Evolutionary conservation across 1,140 invertebrate species (phyloP).

Genomic region (Bombus confusus): DNA sequence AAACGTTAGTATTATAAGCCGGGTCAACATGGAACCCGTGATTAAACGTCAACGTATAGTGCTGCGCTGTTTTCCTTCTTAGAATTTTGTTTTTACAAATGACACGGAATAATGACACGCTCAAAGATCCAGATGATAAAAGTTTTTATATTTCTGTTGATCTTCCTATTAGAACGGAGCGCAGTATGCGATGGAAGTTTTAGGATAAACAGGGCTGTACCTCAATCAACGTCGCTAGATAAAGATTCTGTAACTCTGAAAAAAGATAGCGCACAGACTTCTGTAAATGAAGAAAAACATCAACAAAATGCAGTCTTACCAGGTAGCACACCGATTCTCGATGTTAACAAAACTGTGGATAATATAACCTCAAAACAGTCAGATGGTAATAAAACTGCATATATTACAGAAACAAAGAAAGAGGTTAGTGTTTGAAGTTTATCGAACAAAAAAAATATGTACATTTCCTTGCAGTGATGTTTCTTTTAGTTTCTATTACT

Average conservation of each 20-base stretch:
- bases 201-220: slow-evolving; percentile 42
- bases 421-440: slow-evolving; percentile 48
- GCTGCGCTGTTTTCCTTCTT: slow-evolving; percentile 19
- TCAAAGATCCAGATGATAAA: slow-evolving; percentile 72
- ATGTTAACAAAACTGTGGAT: slow-evolving; percentile 32
- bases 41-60: slow-evolving; percentile 37
- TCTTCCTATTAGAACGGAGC: slow-evolving; percentile 67
- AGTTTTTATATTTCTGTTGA: slow-evolving; percentile 70
- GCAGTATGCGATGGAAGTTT: slow-evolving; percentile 61
- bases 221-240: not conserved
- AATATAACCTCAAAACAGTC: slow-evolving; percentile 63
- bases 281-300: not conserved
- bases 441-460: not conserved
- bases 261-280: slow-evolving; percentile 15
- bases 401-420: slow-evolving; percentile 24
- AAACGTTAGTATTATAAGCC: slow-evolving; percentile 31
- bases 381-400: slow-evolving; percentile 45
- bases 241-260: not conserved
- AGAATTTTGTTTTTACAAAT: slow-evolving; percentile 58
- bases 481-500: not conserved
- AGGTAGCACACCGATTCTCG: not conserved
- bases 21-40: slow-evolving; percentile 57
- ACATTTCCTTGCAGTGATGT: not conserved
- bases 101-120: slow-evolving; percentile 69
- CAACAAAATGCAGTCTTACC: slow-evolving; percentile 10